A percentile compares a stretch with the other conserved stretches of the same genome.
Evolutionary conservation across 2,797 vertebrate genomes (phyloP).

Genomic region (Crocodylus rhombifer): DNA sequence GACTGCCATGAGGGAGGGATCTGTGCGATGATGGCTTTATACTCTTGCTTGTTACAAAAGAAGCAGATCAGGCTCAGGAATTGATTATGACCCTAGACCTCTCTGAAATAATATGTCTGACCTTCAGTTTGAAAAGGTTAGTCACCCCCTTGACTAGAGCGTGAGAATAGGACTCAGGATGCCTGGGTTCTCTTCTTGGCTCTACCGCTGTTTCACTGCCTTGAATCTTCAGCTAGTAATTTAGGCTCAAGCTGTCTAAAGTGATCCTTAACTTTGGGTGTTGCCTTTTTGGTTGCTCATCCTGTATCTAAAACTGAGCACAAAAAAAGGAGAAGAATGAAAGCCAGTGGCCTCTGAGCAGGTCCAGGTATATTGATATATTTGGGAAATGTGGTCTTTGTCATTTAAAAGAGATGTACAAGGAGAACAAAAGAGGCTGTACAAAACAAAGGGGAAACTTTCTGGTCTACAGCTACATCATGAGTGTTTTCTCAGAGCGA

Average conservation of each 20-base stretch:
- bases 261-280: not conserved
- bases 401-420: not conserved
- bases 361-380: not conserved
- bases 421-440: not conserved
- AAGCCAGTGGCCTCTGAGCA: not conserved
- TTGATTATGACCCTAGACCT: accelerated
- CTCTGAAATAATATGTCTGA: not conserved
- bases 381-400: not conserved
- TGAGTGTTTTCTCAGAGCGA: not conserved
- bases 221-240: not conserved
- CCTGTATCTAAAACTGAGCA: not conserved
- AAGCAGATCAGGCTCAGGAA: not conserved
- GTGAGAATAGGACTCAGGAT: not conserved
- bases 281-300: not conserved
- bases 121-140: too few relatives aligned
- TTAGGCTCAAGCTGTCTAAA: not conserved
- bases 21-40: not conserved
- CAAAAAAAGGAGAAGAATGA: not conserved
- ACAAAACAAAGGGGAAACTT: not conserved
- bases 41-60: accelerated
- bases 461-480: not conserved
- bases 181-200: not conserved
- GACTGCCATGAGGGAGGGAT: not conserved
- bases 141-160: not conserved
- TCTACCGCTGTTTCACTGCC: not conserved